Percentiles rank a stretch among this genome's conserved stretches.
phyloP scores from a whole-genome alignment of 1,140 invertebrate species.

The Microvelia longipes region DNA sequence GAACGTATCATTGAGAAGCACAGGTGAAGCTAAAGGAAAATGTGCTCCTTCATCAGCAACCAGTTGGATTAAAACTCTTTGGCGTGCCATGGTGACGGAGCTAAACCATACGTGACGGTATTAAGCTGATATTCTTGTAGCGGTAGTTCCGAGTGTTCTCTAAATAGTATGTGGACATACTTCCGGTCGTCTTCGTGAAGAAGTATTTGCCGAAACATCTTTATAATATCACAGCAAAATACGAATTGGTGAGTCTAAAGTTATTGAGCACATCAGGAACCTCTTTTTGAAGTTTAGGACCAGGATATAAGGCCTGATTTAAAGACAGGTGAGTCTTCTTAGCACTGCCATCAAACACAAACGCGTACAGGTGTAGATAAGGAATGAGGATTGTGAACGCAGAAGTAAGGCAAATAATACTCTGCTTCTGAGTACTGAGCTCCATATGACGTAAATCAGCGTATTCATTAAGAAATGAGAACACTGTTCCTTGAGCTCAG shows the following conservation, averaged over 20 bases:
- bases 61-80: constrained; percentile 24
- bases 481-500: background rate
- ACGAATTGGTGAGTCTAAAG: background rate
- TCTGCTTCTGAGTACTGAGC: background rate
- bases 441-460: background rate
- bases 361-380: background rate
- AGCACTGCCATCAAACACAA: background rate
- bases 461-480: background rate
- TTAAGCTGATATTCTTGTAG: constrained; percentile 9
- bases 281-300: constrained; percentile 2
- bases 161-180: background rate
- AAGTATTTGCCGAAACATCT: background rate
- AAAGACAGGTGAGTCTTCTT: background rate
- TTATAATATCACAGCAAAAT: background rate
- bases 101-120: constrained; percentile 21
- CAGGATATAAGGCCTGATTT: background rate
- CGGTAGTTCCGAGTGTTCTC: background rate
- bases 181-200: background rate
- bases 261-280: background rate
- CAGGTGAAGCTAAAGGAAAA: constrained; percentile 14
- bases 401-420: background rate
- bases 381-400: background rate
- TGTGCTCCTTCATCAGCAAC: constrained; percentile 21
- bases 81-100: constrained; percentile 24
- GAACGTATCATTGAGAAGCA: constrained; percentile 15